Base-by-base conservation (phyloP, 2,113 vertebrate genomes). In the Zapornia atra region DNA sequence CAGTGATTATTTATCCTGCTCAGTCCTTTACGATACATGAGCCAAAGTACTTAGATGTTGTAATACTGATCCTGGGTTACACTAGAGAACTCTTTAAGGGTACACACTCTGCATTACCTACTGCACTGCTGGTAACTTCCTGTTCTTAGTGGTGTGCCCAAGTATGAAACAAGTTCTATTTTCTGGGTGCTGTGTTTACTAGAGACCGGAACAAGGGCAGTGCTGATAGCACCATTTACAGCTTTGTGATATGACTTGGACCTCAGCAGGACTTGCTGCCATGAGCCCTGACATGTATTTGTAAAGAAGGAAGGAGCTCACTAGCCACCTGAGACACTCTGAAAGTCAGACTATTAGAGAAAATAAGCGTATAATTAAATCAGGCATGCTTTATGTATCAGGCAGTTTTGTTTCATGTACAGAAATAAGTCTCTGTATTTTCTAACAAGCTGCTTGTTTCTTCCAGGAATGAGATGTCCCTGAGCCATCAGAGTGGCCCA, bases 391-490 rank as follows among this genome's bases (percentile, higher is more conserved):
- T 44, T 64, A 13, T 1, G 2, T 2, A 9, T 9, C 46, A 57
- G 31, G 21, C 11, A 17, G 28, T 36, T 63, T 9, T 64, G 40
- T 22, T 75, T 92, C 65, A 3, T 28, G 20, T 0, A 78, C 48
- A 93, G 64, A 88, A 72, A 10, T 28, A 34, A 17, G 26, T 34
- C 28, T 34, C 25, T 59, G 9, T 64, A 2, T 61, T 77, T 34
- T 75, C 72, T 95, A 92, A 97, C 53, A 44, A 77, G 65, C 66
- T 85, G 42, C 46, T 94, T 75, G 9, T 78, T 94, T 87, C 71
- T 91, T 95, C 83, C 33, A 98, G 94, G 97, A 97, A 61, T 97
- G 94, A 96, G 28, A 65, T 48, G 48, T 22, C 25, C 81, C 42
- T 38, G 22, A 56, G 68, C 82, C 57, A 28, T 16, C 57, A 48